Conservation (phyloP, 1,140 invertebrate species). For the Brachionus manjavacas region DNA sequence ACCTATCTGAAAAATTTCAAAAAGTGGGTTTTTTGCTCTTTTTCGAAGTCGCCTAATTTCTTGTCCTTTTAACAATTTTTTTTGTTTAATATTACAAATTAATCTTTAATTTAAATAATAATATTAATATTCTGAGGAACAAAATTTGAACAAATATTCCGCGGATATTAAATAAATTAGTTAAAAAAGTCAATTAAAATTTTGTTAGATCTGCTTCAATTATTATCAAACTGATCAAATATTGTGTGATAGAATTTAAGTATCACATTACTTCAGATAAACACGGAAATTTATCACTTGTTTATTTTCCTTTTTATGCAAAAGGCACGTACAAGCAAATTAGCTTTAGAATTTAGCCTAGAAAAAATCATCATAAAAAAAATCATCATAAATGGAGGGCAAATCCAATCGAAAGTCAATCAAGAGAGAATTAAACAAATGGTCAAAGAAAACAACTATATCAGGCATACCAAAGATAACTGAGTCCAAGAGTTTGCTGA, state of each 20-base stretch:
- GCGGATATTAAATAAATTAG: too few species aligned
- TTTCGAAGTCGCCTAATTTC: too few species aligned
- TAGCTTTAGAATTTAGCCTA: neutral
- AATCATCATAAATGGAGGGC: neutral
- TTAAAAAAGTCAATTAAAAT: neutral
- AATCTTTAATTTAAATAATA: too few species aligned
- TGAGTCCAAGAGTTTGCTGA: neutral
- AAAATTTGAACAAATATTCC: too few species aligned
- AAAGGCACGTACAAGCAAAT: neutral
- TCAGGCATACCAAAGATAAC: slow-evolving; percentile 26
- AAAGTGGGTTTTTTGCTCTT: too few species aligned
- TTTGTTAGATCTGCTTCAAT: neutral
- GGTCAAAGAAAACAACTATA: slow-evolving; percentile 21
- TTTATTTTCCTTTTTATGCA: neutral
- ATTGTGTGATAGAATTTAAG: neutral
- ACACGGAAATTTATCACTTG: neutral
- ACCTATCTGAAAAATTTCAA: too few species aligned
- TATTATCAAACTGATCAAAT: neutral
- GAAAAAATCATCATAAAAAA: neutral
- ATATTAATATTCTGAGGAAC: too few species aligned
- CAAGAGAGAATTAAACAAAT: neutral
- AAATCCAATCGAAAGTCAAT: neutral
- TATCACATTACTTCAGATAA: neutral
- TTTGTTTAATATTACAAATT: too few species aligned
- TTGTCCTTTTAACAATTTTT: too few species aligned